Base-by-base conservation (phyloP, 2,888 invertebrate species). In the Adineta ricciae region DNA sequence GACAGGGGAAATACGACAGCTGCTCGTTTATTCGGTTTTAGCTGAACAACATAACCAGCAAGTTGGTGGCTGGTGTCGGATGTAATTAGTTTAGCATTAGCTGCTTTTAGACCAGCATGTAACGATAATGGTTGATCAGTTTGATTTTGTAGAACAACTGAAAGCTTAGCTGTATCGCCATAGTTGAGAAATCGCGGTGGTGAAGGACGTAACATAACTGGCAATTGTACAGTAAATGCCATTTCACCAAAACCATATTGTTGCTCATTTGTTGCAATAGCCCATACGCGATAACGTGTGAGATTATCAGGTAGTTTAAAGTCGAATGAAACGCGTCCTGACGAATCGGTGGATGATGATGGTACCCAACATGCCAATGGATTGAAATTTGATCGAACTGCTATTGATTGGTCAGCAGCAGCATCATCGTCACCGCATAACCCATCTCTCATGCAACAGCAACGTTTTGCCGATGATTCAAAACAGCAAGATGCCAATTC, bases 241-340 rank as follows among this genome's bases (percentile, higher is more conserved):
- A 21, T 78, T 78, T 78, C 73, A 36, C 73, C 73, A 38, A 78
- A 78, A 41, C 73, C 73, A 78, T 78, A 78, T 78, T 78, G 73
- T 78, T 78, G 19, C 38, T 78, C 73, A 78, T 38, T 78, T 24
- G 73, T 41, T 41, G 73, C 73, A 38, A 78, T 9, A 5, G 73
- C 73, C 73, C 73, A 78, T 41, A 78, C 38, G 41, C 41, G 73
- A 41, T 78, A 78, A 9, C 73, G 73, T 78, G 73, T 78, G 16
- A 78, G 21, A 41, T 36, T 78, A 41, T 78, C 38, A 36, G 73
- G 73, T 78, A 78, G 41, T 41, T 78, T 36, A 78, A 78, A 21
- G 19, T 78, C 73, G 24, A 78, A 78, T 78, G 73, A 38, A 78
- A 78, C 73, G 24, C n/a, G 73, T 78, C 73, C 73, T 78, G 73